Conservation (phyloP, 2,888 invertebrate species). For the Agonopterix heracliana region DNA sequence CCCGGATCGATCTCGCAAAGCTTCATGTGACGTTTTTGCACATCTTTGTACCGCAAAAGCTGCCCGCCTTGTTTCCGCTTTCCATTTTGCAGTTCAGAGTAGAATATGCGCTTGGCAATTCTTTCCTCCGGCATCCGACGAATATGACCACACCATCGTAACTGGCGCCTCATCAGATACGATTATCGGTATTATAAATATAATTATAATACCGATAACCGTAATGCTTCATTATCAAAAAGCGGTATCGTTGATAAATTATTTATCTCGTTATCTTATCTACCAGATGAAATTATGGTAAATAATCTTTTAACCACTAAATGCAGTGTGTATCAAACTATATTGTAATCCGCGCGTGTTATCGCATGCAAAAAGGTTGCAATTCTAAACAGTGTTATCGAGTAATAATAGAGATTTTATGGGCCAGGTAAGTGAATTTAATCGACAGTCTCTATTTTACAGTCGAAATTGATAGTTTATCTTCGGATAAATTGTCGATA, state of each 20-base stretch:
- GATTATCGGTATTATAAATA: no score
- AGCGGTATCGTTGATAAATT: constrained; percentile 25
- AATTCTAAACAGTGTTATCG: constrained; percentile 36
- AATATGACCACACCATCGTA: no score
- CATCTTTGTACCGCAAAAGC: no score
- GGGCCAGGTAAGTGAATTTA: constrained; percentile 7
- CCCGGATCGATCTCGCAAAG: no score
- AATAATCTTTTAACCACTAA: constrained; percentile 31
- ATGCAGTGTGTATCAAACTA: constrained; percentile 37
- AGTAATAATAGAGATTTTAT: constrained; percentile 14
- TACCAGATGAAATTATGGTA: constrained; percentile 52
- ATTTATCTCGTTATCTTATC: constrained; percentile 40
- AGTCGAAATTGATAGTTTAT: no score
- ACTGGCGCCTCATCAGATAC: no score
- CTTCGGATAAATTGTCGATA: no score
- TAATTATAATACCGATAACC: constrained; percentile 31
- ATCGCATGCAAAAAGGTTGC: constrained; percentile 34
- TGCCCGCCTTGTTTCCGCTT: no score
- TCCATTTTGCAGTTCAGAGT: no score
- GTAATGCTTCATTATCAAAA: constrained; percentile 30
- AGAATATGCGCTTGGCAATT: no score
- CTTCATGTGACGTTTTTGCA: no score
- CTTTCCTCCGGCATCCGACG: no score
- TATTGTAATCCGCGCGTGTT: constrained; percentile 29
- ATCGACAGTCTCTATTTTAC: background rate